Base-by-base conservation (phyloP, 2,888 invertebrate genomes). In the Athalia circularis region DNA sequence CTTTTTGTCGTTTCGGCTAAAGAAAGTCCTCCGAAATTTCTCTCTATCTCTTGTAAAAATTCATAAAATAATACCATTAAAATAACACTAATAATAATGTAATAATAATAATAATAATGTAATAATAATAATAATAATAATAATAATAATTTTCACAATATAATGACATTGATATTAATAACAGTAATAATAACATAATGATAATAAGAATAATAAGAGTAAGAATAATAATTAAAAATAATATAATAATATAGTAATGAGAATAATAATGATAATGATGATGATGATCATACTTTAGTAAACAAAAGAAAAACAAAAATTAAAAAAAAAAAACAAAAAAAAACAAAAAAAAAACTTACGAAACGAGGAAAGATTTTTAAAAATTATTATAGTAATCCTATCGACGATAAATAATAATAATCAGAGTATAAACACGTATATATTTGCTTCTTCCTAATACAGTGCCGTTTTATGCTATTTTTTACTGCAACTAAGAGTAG, bases 381-480 rank as follows among this genome's bases (percentile, higher is more conserved):
- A 54, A 1, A 54, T 54, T 11, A 11, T 11, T 54, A 54, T 54
- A 54, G 9, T 29, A 29, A 29, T 29, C 29, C 29, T 29, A 29
- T 29, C 29, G 29, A 29, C 29, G 29, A 29, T 29, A 54, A 54
- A 54, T 54, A 29, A 64, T 29, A 68, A 72, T 70, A 59, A 59
- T 54, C 61, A 77, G 77, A 75, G 78, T 76, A 81, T 83, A 61
- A 61, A 86, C 86, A 81, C 87, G 88, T 89, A 90, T 88, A 52
- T 54, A 54, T 90, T 90, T 89, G 90, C 90, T 90, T 90, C 90
- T 89, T 90, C 89, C 88, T 90, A 89, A 89, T 89, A 88, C 89
- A 89, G 90, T 90, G 90, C 90, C 89, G 89, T 75, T 75, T 43
- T 5, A 89, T 85, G 89, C 89, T 90, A 90, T 90, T 90, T 90